Evolutionary conservation across 1,140 invertebrate genomes (phyloP).

Genomic region (Drosophila jambulina): DNA sequence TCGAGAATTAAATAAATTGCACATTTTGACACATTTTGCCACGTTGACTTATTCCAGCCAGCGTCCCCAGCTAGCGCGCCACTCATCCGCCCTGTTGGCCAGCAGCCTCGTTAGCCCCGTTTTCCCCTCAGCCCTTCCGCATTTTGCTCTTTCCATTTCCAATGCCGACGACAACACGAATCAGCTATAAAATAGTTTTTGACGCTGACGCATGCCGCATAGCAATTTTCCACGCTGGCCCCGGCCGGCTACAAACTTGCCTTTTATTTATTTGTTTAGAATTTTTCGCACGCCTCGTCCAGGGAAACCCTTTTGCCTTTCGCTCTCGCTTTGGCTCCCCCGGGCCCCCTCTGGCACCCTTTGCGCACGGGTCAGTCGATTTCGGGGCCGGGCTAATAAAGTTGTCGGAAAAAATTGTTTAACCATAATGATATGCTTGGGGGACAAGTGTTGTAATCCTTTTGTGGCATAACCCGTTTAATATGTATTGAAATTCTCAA

Average conservation of each 20-base stretch:
- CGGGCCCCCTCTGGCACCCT: not conserved
- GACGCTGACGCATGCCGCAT: slow-evolving; percentile 77
- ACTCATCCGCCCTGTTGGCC: slow-evolving; percentile 28
- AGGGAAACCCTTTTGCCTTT: slow-evolving; percentile 33
- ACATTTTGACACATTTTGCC: slow-evolving; percentile 83
- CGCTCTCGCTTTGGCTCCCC: not conserved
- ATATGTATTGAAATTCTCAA: slow-evolving; percentile 81
- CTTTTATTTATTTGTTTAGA: slow-evolving; percentile 81
- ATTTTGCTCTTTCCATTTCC: slow-evolving; percentile 25
- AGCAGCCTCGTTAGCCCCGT: slow-evolving; percentile 62
- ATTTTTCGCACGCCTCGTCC: slow-evolving; percentile 74
- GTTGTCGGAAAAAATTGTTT: slow-evolving; percentile 79
- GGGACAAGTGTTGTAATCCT: slow-evolving; percentile 81
- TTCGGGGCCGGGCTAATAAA: slow-evolving; percentile 69
- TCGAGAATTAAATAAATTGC: slow-evolving; percentile 81
- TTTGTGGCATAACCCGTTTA: slow-evolving; percentile 82
- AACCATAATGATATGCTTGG: slow-evolving; percentile 82
- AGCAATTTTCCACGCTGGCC: slow-evolving; percentile 68
- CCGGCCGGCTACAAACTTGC: slow-evolving; percentile 57
- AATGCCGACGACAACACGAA: slow-evolving; percentile 75
- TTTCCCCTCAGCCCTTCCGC: not conserved
- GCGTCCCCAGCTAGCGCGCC: not conserved
- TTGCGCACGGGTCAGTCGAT: slow-evolving; percentile 55
- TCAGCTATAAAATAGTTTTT: slow-evolving; percentile 82
- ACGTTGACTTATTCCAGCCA: slow-evolving; percentile 76